These are phyloP conservation scores for Pempheris klunzingeri DNA, from an alignment of 2,797 vertebrate species.

Conservation along the genomic window DNA sequence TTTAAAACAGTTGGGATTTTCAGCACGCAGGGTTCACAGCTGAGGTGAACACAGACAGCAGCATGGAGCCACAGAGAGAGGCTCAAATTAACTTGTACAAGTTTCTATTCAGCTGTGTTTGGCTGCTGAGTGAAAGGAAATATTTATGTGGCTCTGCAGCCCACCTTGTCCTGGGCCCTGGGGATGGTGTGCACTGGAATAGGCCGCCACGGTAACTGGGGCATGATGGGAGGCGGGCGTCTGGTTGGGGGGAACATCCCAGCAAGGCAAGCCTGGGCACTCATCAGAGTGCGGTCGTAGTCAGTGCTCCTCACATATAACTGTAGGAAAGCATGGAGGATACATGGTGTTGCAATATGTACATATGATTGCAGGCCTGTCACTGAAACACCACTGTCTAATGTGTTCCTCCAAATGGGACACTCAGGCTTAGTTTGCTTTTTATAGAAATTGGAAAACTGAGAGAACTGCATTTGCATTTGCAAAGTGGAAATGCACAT, in stretches of 20 bases:
- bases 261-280: slow-evolving; percentile 88
- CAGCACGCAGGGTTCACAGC: slow-evolving; percentile 21
- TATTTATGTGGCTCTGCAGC: slow-evolving; percentile 63
- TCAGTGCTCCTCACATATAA: slow-evolving; percentile 89
- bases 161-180: slow-evolving; percentile 87
- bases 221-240: slow-evolving; percentile 81
- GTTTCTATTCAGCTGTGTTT: slow-evolving; percentile 32
- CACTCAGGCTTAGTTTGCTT: slow-evolving; percentile 17
- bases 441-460: slow-evolving; percentile 40
- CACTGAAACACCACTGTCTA: neutral
- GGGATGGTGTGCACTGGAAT: slow-evolving; percentile 89
- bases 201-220: slow-evolving; percentile 86
- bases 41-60: slow-evolving; percentile 32
- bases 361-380: neutral
- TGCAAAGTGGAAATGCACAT: slow-evolving; percentile 5
- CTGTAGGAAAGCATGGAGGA: slow-evolving; percentile 67
- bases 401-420: slow-evolving; percentile 23
- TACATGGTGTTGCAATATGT: slow-evolving; percentile 24
- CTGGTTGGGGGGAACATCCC: slow-evolving; percentile 85
- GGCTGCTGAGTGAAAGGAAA: slow-evolving; percentile 52
- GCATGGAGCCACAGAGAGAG: slow-evolving; percentile 6
- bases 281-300: slow-evolving; percentile 90
- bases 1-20: slow-evolving; percentile 34
- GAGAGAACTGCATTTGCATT: slow-evolving; percentile 41
- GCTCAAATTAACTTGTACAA: slow-evolving; percentile 37